Conservation (phyloP, 2,888 invertebrate species). For the Lamellibrachia satsuma region DNA sequence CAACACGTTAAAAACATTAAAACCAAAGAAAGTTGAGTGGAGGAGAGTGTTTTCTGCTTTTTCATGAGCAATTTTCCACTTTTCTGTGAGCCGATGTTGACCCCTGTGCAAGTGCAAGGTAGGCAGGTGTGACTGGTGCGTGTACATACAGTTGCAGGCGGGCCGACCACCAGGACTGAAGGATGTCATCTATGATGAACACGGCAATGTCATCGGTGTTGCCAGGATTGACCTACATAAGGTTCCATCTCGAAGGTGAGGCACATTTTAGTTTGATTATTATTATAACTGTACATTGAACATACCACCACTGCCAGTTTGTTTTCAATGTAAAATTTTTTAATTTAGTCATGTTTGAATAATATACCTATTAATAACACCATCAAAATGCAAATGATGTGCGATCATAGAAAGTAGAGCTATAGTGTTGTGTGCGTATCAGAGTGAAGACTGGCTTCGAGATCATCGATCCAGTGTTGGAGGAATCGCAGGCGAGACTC, state of each 20-base stretch:
- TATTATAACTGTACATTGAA: background rate
- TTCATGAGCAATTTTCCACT: too few species aligned
- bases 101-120: background rate
- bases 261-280: background rate
- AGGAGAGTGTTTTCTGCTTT: too few species aligned
- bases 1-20: too few species aligned
- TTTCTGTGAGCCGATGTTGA: background rate
- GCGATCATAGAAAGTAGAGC: too few species aligned
- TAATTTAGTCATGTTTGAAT: too few species aligned
- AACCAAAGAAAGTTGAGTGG: too few species aligned
- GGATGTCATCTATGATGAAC: conserved; percentile 61
- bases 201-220: conserved; percentile 61
- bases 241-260: conserved; percentile 52
- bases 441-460: conserved; percentile 58
- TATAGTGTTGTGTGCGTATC: conserved; percentile 22
- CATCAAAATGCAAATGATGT: too few species aligned
- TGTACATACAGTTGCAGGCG: conserved; percentile 50
- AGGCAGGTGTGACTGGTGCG: background rate
- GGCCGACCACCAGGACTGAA: conserved; percentile 61
- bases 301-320: too few species aligned
- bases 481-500: conserved; percentile 58
- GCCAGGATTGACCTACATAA: conserved; percentile 57
- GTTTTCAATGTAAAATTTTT: too few species aligned
- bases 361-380: too few species aligned
- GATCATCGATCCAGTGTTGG: conserved; percentile 57